Conservation (phyloP, 2,797 vertebrate genomes). For the Centroberyx gerrardi region DNA sequence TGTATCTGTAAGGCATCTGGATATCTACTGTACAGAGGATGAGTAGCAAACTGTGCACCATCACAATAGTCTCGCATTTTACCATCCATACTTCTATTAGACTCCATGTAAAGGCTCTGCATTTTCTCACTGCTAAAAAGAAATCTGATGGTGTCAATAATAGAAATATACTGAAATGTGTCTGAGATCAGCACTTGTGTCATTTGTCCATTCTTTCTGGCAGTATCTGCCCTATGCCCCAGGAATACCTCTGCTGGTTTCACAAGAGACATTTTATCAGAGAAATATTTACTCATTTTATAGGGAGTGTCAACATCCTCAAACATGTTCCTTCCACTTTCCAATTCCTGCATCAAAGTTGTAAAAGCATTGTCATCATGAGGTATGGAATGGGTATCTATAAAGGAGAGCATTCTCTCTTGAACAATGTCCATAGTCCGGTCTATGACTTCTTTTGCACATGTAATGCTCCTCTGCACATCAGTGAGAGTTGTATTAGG, state of each 20-base stretch:
- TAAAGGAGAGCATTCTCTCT: not conserved
- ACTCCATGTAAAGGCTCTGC: constrained; percentile 1
- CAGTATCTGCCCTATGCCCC: constrained; percentile 9
- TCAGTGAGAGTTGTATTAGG: constrained; percentile 1
- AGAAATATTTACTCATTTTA: constrained; percentile 1
- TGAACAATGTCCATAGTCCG: constrained; percentile 3
- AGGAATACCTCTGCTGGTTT: constrained; percentile 10
- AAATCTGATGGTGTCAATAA: constrained; percentile 26
- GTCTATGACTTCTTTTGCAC: not conserved
- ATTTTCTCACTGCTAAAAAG: constrained; percentile 25
- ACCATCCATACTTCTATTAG: not conserved
- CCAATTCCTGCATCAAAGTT: not conserved
- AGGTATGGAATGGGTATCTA: not conserved
- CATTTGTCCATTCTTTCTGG: constrained; percentile 7
- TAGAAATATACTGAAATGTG: constrained; percentile 27
- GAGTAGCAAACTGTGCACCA: constrained; percentile 11
- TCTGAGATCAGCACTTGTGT: constrained; percentile 9
- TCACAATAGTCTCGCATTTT: constrained; percentile 34
- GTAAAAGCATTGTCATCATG: not conserved
- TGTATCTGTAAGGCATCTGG: constrained; percentile 31
- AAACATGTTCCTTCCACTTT: not conserved
- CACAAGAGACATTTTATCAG: not conserved
- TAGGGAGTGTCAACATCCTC: constrained; percentile 4
- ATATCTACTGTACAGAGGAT: constrained; percentile 15
- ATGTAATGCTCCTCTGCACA: constrained; percentile 9